phyloP scores from a whole-genome alignment of 2,113 vertebrate species.

The Synodontis membranacea region DNA sequence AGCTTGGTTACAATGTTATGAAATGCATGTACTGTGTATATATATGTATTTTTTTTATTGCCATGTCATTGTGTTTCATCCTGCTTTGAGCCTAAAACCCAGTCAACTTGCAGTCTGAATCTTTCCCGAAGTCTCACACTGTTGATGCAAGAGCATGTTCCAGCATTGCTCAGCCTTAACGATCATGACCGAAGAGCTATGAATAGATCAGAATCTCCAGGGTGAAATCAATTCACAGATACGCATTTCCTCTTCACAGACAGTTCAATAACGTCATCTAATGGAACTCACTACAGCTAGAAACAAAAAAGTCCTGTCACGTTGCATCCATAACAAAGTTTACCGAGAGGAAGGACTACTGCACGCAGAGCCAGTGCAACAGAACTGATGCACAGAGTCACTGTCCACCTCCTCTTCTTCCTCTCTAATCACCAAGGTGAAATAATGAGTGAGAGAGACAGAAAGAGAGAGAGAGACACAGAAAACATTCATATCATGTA shows the following conservation, averaged over 20 bases:
- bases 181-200: neutral
- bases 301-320: slow-evolving; percentile 26
- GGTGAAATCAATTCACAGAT: neutral
- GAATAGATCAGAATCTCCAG: neutral
- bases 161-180: neutral
- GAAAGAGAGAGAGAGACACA: slow-evolving; percentile 47
- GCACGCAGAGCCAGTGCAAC: slow-evolving; percentile 89
- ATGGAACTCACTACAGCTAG: neutral
- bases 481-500: slow-evolving; percentile 7
- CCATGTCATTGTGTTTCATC: neutral
- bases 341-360: slow-evolving; percentile 91
- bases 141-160: slow-evolving; percentile 12
- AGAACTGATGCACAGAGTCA: slow-evolving; percentile 91
- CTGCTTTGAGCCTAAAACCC: neutral
- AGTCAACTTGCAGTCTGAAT: slow-evolving; percentile 2
- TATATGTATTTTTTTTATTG: neutral
- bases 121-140: neutral
- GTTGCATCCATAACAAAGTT: slow-evolving; percentile 61
- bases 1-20: neutral
- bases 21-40: no score
- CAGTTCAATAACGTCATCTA: neutral
- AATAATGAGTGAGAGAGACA: slow-evolving; percentile 54
- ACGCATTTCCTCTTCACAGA: neutral
- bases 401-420: slow-evolving; percentile 82
- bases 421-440: slow-evolving; percentile 45